Evolutionary conservation across 2,113 vertebrate species (phyloP).

Genomic region (Podocnemis expansa): DNA sequence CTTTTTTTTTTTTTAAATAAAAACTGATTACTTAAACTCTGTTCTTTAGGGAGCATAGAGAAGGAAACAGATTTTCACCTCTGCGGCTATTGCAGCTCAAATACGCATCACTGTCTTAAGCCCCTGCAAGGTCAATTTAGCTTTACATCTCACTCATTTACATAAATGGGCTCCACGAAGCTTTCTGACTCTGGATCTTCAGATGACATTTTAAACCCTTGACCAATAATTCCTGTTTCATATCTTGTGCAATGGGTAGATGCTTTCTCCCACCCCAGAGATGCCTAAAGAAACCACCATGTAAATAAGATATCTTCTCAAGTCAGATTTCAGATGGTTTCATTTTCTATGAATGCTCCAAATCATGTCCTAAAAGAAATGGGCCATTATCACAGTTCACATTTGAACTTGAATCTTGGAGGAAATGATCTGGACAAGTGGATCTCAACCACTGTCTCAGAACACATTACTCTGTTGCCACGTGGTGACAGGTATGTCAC

Average conservation of each 20-base stretch:
- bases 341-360: not conserved
- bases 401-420: not conserved
- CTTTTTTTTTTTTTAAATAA: conserved; percentile 51
- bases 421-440: not conserved
- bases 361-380: not conserved
- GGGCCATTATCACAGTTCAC: not conserved
- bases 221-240: not conserved
- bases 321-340: not conserved
- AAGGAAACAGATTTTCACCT: conserved; percentile 43
- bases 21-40: conserved; percentile 47
- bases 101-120: conserved; percentile 14
- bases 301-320: not conserved
- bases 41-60: conserved; percentile 51
- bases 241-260: not conserved
- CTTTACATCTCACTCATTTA: not conserved
- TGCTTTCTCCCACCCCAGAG: not conserved
- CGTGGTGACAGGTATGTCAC: no score
- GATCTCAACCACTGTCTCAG: no score
- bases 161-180: not conserved
- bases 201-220: not conserved
- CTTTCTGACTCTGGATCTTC: not conserved
- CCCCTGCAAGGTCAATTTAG: conserved; percentile 14
- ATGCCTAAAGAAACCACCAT: not conserved
- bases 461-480: no score
- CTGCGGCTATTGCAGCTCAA: not conserved